Conservation (phyloP, 2,888 invertebrate genomes). For the Oligia latruncula region DNA sequence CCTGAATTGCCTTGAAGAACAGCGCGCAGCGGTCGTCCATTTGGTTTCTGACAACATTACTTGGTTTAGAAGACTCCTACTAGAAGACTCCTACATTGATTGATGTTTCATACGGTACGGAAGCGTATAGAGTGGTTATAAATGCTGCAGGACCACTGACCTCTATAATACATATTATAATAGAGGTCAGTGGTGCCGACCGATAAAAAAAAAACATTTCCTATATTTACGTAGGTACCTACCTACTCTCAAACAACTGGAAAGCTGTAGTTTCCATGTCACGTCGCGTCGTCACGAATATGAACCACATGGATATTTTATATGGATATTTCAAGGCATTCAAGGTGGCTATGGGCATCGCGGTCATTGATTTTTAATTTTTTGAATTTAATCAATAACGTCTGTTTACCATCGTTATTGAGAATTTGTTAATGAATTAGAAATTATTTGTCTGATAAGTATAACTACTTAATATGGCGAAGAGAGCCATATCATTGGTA, state of each 20-base stretch:
- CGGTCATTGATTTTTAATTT: not conserved
- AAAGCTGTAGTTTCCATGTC: not conserved
- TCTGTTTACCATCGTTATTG: not conserved
- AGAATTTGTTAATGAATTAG: constrained; percentile 5
- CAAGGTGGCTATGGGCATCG: constrained; percentile 5
- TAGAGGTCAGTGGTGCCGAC: not conserved
- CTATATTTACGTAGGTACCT: too few relatives aligned
- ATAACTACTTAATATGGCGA: constrained; percentile 14
- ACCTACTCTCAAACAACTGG: not conserved
- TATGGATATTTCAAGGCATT: not conserved
- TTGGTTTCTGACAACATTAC: too few relatives aligned
- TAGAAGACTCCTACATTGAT: too few relatives aligned
- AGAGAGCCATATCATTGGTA: constrained; percentile 2
- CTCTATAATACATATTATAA: too few relatives aligned
- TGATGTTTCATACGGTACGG: too few relatives aligned
- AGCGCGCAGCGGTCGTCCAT: too few relatives aligned
- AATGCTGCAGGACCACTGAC: not conserved
- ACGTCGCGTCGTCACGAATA: not conserved
- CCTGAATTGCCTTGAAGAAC: too few relatives aligned
- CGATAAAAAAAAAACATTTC: too few relatives aligned
- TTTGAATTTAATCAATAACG: not conserved
- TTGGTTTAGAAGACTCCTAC: too few relatives aligned
- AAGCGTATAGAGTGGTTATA: too few relatives aligned
- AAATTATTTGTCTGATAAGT: not conserved
- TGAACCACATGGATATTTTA: not conserved